Conservation (phyloP, 2,888 invertebrate species). For the Geophilus truncorum region DNA sequence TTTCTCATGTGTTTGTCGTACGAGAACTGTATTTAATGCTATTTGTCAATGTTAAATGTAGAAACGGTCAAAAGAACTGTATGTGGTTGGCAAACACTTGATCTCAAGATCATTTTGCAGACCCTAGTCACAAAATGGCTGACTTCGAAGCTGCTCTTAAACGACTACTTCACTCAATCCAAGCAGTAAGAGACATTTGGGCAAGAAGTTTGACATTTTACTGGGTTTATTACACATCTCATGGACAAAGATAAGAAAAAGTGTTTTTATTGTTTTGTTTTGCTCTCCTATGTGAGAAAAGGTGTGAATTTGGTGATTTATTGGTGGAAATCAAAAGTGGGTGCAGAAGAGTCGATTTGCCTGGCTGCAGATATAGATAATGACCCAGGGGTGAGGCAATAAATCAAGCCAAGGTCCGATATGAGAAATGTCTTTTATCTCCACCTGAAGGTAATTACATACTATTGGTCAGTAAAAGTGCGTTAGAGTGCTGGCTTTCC, state of each 20-base stretch:
- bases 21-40: too few relatives aligned
- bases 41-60: too few relatives aligned
- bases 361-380: constrained; percentile 7
- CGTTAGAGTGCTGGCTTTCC: neutral
- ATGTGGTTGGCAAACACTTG: too few relatives aligned
- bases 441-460: neutral
- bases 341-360: neutral
- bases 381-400: constrained; percentile 18
- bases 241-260: too few relatives aligned
- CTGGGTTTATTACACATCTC: too few relatives aligned
- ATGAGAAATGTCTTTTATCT: constrained; percentile 13
- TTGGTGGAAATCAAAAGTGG: constrained; percentile 8
- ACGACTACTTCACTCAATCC: neutral
- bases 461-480: constrained; percentile 19
- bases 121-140: neutral
- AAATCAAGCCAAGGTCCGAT: neutral
- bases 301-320: neutral
- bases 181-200: too few relatives aligned
- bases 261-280: neutral
- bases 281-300: neutral
- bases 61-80: too few relatives aligned
- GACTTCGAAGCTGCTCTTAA: neutral
- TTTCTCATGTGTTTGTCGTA: too few relatives aligned
- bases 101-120: neutral
- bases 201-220: too few relatives aligned